Percentiles rank a stretch among this genome's conserved stretches.
These are phyloP conservation scores for Spodoptera frugiperda DNA, from an alignment of 1,140 invertebrate species.

Conservation along the genomic window DNA sequence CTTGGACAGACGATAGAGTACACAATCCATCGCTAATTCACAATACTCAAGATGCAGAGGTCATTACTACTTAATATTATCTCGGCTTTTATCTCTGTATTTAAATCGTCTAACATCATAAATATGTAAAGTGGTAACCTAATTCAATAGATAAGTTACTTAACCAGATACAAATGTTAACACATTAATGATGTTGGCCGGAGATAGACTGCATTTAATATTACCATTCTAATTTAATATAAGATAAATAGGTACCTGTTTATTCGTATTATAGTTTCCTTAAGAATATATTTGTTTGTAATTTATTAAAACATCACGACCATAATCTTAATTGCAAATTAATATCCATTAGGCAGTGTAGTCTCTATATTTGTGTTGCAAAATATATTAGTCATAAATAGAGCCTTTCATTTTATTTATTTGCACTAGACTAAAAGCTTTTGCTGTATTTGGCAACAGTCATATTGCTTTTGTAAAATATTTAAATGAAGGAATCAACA, in stretches of 20 bases:
- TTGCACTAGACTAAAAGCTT: neutral
- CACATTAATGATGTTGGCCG: constrained; percentile 10
- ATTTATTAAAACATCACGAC: constrained; percentile 34
- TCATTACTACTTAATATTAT: constrained; percentile 19
- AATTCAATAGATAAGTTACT: constrained; percentile 36
- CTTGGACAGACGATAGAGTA: neutral
- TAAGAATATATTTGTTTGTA: constrained; percentile 5
- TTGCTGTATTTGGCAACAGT: neutral
- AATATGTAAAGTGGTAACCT: constrained; percentile 37
- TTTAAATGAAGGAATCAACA: neutral
- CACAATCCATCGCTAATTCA: neutral
- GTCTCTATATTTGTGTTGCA: constrained; percentile 6
- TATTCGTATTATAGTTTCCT: neutral
- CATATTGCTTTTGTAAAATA: neutral
- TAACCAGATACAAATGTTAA: constrained; percentile 25
- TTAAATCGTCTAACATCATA: constrained; percentile 29
- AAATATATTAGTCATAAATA: constrained; percentile 14
- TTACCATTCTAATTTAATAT: constrained; percentile 11
- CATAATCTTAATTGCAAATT: constrained; percentile 38
- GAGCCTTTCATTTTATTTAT: neutral
- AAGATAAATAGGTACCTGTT: neutral
- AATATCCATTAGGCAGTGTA: constrained; percentile 29
- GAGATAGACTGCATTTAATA: constrained; percentile 12
- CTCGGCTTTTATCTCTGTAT: constrained; percentile 9
- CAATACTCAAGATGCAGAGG: constrained; percentile 1